These are phyloP conservation scores for Australoheros scitulus DNA, from an alignment of 2,113 vertebrate species.

Conservation along the genomic window DNA sequence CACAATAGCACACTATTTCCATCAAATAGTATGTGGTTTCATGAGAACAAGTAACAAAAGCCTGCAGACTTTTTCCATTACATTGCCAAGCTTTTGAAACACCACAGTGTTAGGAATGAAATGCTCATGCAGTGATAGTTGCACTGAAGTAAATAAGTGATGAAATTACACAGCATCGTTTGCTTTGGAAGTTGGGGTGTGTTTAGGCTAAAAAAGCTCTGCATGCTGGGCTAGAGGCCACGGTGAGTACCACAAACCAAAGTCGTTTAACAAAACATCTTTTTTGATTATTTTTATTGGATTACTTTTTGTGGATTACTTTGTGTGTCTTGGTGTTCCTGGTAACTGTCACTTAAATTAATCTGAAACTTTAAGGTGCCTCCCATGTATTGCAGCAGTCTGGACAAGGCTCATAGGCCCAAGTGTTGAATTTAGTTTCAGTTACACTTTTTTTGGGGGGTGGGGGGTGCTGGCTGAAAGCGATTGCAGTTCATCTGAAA, in stretches of 20 bases:
- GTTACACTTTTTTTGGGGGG: constrained; percentile 10
- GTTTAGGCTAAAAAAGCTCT: neutral
- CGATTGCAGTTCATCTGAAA: constrained; percentile 8
- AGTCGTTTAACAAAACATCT: constrained; percentile 11
- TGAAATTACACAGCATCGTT: constrained; percentile 22
- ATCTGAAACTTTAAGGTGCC: neutral
- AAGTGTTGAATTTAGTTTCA: constrained; percentile 34
- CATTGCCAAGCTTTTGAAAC: constrained; percentile 53
- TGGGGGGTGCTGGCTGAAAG: constrained; percentile 6
- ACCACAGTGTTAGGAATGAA: constrained; percentile 19
- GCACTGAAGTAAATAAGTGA: constrained; percentile 30
- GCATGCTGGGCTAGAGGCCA: neutral
- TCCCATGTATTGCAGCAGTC: neutral
- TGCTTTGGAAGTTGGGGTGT: neutral
- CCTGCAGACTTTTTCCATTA: constrained; percentile 68
- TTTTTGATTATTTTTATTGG: constrained; percentile 41
- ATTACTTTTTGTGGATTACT: constrained; percentile 35
- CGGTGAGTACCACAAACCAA: neutral
- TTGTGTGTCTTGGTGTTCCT: constrained; percentile 12
- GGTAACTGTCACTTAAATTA: constrained; percentile 36
- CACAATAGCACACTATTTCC: constrained; percentile 61
- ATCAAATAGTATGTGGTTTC: constrained; percentile 45
- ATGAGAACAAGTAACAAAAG: constrained; percentile 54
- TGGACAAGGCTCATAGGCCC: constrained; percentile 20
- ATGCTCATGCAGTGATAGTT: constrained; percentile 23